A percentile compares a stretch with the other conserved stretches of the same genome.
Evolutionary conservation across 2,113 vertebrate genomes (phyloP).

Genomic region (Nibea albiflora): DNA sequence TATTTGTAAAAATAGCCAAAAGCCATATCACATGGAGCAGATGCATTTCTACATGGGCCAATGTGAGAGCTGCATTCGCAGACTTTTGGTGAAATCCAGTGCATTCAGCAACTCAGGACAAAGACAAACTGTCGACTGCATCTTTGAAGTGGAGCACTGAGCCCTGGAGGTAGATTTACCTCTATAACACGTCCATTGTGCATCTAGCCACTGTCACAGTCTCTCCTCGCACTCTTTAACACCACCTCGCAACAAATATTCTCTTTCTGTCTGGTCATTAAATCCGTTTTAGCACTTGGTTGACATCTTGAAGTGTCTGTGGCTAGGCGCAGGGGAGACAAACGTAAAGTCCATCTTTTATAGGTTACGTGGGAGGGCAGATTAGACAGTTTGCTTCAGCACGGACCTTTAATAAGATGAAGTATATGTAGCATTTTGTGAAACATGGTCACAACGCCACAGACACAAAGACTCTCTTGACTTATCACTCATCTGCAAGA

Average conservation of each 20-base stretch:
- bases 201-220: constrained; percentile 6
- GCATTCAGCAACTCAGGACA: background rate
- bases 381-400: background rate
- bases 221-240: constrained; percentile 11
- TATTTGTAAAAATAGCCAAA: constrained; percentile 14
- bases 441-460: background rate
- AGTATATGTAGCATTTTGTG: background rate
- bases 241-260: constrained; percentile 9
- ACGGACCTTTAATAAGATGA: background rate
- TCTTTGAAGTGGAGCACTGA: constrained; percentile 28
- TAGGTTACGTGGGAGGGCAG: background rate
- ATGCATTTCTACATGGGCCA: background rate
- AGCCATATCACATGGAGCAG: constrained; percentile 2
- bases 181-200: constrained; percentile 16
- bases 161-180: background rate
- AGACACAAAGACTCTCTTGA: background rate
- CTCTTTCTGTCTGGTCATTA: constrained; percentile 30
- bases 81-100: constrained; percentile 8
- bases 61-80: constrained; percentile 4
- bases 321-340: background rate
- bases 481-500: background rate
- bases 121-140: background rate
- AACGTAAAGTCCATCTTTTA: background rate
- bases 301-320: constrained; percentile 21
- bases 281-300: constrained; percentile 22